These are phyloP conservation scores for Megaceryle alcyon DNA, from an alignment of 2,797 vertebrate species.

Conservation along the genomic window DNA sequence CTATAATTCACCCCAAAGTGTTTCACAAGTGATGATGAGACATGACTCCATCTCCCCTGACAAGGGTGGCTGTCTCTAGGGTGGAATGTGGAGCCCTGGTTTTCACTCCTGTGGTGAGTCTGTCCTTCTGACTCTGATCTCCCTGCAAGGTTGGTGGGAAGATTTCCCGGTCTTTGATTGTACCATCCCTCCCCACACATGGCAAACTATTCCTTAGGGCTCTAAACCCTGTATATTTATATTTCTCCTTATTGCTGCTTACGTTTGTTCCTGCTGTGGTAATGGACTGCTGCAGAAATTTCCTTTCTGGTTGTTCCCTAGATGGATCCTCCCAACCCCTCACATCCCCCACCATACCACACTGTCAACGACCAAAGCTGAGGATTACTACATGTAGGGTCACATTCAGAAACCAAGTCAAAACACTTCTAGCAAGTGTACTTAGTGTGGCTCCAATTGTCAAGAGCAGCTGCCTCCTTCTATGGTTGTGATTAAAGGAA, in stretches of 20 bases:
- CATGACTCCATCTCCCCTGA: not conserved
- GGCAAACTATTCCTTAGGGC: not conserved
- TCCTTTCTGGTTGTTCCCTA: not conserved
- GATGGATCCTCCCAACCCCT: not conserved
- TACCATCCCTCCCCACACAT: accelerated
- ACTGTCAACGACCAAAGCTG: not conserved
- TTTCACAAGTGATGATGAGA: not conserved
- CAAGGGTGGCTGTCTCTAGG: not conserved
- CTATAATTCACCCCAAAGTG: not conserved
- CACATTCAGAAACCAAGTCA: not conserved
- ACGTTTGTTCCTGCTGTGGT: not conserved
- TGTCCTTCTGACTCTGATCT: not conserved
- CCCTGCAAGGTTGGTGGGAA: not conserved
- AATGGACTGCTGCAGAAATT: not conserved
- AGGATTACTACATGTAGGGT: not conserved
- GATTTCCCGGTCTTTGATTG: accelerated
- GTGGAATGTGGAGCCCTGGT: not conserved
- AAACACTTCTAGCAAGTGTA: conserved; percentile 2
- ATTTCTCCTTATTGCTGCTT: not conserved
- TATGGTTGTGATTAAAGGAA: not conserved
- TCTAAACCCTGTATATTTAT: not conserved
- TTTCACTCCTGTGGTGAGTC: accelerated
- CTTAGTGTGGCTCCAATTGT: not conserved
- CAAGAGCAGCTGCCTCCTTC: not conserved
- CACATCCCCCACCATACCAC: not conserved